These are phyloP conservation scores for Lycocerus yunnanus DNA, from an alignment of 2,888 invertebrate species.

Conservation along the genomic window DNA sequence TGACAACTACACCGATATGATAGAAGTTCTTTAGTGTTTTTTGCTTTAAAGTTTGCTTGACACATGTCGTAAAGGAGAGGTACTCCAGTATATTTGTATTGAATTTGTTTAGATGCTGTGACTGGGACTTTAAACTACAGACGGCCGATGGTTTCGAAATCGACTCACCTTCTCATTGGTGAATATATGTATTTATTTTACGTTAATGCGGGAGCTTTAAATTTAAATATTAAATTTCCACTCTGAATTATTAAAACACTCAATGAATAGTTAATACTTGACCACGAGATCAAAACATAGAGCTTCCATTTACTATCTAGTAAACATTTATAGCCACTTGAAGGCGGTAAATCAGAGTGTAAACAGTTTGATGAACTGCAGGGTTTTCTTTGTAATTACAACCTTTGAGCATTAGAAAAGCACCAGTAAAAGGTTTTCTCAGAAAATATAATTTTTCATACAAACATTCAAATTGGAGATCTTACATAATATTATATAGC, in stretches of 20 bases:
- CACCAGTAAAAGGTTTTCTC: conserved; percentile 18
- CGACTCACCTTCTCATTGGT: too few relatives aligned
- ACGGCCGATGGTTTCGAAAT: too few relatives aligned
- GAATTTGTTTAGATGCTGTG: too few relatives aligned
- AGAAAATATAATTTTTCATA: conserved; percentile 18
- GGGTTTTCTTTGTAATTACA: conserved; percentile 36
- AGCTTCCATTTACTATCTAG: conserved; percentile 26
- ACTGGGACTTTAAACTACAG: too few relatives aligned
- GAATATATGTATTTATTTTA: too few relatives aligned
- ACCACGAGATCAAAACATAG: conserved; percentile 10
- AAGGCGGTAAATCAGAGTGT: conserved; percentile 37
- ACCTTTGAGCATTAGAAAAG: conserved; percentile 33
- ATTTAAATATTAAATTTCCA: neutral
- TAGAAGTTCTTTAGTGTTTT: too few relatives aligned
- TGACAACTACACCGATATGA: too few relatives aligned
- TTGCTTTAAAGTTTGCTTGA: too few relatives aligned
- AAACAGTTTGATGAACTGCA: conserved; percentile 40
- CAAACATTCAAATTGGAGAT: conserved; percentile 10
- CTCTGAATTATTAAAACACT: neutral
- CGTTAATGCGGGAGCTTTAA: neutral
- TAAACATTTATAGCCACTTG: conserved; percentile 30
- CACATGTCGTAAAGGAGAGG: too few relatives aligned
- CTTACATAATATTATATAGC: conserved; percentile 25
- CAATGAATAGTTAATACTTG: conserved; percentile 12
- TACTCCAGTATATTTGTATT: too few relatives aligned